Base-by-base conservation (phyloP, 2,797 vertebrate genomes). In the Nyctalus aviator region DNA sequence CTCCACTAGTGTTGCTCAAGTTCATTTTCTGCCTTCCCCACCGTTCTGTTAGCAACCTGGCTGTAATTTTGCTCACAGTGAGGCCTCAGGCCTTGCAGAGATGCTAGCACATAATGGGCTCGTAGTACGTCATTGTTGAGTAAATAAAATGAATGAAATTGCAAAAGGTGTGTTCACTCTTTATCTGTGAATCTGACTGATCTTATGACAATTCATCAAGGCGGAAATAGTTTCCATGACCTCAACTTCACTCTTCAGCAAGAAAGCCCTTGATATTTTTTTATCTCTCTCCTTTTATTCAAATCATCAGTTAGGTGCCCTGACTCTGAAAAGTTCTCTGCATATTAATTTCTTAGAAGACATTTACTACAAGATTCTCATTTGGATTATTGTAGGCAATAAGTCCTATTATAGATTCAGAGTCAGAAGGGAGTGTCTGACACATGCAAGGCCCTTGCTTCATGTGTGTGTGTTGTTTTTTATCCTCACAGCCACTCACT, bases 131-230 rank as follows among this genome's bases (percentile, higher is more conserved):
- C n/a, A 18, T 30, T 81, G 8, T 12, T 53, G 55, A 73, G 27
- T 81, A 82, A 93, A 82, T 82, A 86, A 76, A 76, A 75, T 48
- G 30, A 37, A 73, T 25, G 6, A 93, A 81, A 68, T 57, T 73
- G 9, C 53, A 78, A 77, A 21, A 37, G 3, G n/a, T 46, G 0
- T 37, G 17, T 35, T 75, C n/a, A 2, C 32, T 14, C 76, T 69
- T 82, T 77, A 85, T 25, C 71, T 50, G 9, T 41, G 13, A 92
- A 90, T 76, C 50, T 32, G 7, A 53, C 71, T 50, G 6, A 68
- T 30, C 71, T 53, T 79, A 17, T 73, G 37, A 93, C 86, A 91
- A 91, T 66, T 75, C 25, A 41, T 77, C 30, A 90, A 82, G 35
- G 48, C 8, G 8, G 13, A 93, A 81, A 71, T 89, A 79, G 55